These are phyloP conservation scores for Stenoptilia bipunctidactyla DNA, from an alignment of 2,888 invertebrate genomes.

Conservation along the genomic window DNA sequence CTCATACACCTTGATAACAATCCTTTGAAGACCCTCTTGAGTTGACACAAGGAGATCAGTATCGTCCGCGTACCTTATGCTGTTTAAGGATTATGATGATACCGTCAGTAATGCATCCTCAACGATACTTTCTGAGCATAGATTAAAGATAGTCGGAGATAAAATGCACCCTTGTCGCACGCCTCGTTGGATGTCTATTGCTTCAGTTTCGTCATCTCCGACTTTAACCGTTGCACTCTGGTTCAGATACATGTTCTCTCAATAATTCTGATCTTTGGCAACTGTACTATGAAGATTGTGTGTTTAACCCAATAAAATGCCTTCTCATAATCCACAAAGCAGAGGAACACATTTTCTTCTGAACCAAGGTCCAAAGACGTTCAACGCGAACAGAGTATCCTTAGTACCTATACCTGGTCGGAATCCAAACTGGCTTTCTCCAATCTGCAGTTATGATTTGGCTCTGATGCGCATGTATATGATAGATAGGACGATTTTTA, in stretches of 20 bases:
- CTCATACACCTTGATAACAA: neutral
- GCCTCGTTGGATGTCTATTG: neutral
- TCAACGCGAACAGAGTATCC: slow-evolving; percentile 12
- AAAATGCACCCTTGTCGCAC: neutral
- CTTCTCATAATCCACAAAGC: slow-evolving; percentile 13
- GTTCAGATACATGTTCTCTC: too few relatives aligned
- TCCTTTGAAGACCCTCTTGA: neutral
- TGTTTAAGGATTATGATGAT: neutral
- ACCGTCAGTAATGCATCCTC: neutral
- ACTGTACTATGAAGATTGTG: neutral
- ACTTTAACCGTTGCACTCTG: neutral
- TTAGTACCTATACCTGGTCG: slow-evolving; percentile 10
- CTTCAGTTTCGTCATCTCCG: neutral
- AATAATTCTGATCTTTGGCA: slow-evolving; percentile 3
- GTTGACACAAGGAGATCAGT: neutral
- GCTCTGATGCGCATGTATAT: neutral
- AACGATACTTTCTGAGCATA: neutral
- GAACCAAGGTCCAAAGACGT: slow-evolving; percentile 11
- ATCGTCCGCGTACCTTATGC: neutral
- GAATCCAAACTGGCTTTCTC: slow-evolving; percentile 13
- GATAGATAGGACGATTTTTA: slow-evolving; percentile 7
- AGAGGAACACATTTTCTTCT: slow-evolving; percentile 13
- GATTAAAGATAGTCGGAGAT: neutral
- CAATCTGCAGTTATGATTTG: slow-evolving; percentile 9
- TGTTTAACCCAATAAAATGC: slow-evolving; percentile 9